A percentile compares a stretch with the other conserved stretches of the same genome.
These are phyloP conservation scores for Sinocyclocheilus rhinocerous DNA, from an alignment of 2,113 vertebrate genomes.

Conservation along the genomic window DNA sequence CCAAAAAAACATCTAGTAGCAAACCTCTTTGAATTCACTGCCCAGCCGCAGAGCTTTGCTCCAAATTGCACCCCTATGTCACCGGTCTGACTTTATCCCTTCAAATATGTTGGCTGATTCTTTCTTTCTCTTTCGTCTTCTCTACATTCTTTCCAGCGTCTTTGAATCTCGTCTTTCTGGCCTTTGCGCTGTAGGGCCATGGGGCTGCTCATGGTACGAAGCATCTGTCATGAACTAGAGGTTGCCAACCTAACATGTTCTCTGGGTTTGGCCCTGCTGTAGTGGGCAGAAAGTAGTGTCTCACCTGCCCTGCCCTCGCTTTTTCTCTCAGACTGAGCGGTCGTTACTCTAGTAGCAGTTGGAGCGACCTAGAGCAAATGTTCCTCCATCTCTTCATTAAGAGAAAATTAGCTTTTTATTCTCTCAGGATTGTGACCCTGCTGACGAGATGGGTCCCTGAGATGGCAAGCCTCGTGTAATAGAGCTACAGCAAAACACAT, in stretches of 20 bases:
- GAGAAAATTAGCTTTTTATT: conserved; percentile 48
- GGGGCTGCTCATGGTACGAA: background rate
- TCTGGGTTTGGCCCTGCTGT: conserved; percentile 8
- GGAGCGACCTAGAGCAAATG: conserved; percentile 9
- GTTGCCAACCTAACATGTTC: conserved; percentile 41
- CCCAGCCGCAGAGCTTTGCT: conserved; percentile 1
- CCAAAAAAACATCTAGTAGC: background rate
- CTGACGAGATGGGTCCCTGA: conserved; percentile 31
- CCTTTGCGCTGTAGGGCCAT: background rate
- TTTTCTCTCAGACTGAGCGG: background rate
- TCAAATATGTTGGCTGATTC: background rate
- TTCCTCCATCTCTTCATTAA: conserved; percentile 44
- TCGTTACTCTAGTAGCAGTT: background rate
- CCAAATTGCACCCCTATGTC: conserved; percentile 27
- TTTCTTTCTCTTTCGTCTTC: background rate
- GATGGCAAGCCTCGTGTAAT: conserved; percentile 12
- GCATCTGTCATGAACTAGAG: conserved; percentile 19
- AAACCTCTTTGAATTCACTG: conserved; percentile 12
- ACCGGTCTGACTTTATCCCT: conserved; percentile 32
- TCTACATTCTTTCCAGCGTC: background rate
- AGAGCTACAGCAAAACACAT: conserved; percentile 10
- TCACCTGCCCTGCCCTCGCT: background rate
- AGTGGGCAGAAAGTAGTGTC: background rate
- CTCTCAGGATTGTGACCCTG: conserved; percentile 34
- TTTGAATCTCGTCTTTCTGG: background rate